A percentile compares a stretch with the other conserved stretches of the same genome.
phyloP scores from a whole-genome alignment of 2,888 invertebrate species.

The Cheilosia variabilis region DNA sequence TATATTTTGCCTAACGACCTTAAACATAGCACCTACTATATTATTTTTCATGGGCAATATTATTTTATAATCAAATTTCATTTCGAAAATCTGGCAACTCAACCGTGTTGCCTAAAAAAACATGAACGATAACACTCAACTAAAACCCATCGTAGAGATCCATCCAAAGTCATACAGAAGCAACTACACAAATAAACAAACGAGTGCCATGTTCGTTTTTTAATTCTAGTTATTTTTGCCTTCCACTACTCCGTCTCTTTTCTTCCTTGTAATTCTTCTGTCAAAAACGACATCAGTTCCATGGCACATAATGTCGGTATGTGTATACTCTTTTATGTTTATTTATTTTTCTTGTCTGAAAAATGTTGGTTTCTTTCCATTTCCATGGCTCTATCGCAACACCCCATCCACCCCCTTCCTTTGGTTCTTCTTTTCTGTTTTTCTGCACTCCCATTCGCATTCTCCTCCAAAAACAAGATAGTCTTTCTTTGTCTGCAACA shows the following conservation, averaged over 20 bases:
- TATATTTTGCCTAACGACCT: no score
- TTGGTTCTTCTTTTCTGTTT: slow-evolving; percentile 7
- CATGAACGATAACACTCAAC: slow-evolving; percentile 21
- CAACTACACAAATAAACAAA: slow-evolving; percentile 67
- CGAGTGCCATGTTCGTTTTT: slow-evolving; percentile 70
- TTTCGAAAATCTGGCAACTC: slow-evolving; percentile 31
- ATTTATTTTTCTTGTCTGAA: slow-evolving; percentile 49
- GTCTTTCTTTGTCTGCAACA: slow-evolving; percentile 43
- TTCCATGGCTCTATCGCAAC: slow-evolving; percentile 9
- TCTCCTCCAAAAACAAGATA: slow-evolving; percentile 52
- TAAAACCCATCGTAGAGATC: slow-evolving; percentile 19
- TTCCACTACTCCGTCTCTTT: slow-evolving; percentile 31
- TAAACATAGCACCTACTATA: no score
- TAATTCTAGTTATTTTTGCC: slow-evolving; percentile 38
- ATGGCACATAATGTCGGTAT: background rate
- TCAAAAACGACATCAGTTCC: slow-evolving; percentile 62
- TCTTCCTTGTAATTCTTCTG: slow-evolving; percentile 25
- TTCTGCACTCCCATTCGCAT: slow-evolving; percentile 65
- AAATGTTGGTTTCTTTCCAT: slow-evolving; percentile 26
- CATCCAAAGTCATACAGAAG: slow-evolving; percentile 56
- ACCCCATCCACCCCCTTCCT: background rate
- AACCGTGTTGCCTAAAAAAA: background rate
- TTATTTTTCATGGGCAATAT: no score
- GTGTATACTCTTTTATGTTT: slow-evolving; percentile 11
- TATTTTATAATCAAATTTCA: no score